Evolutionary conservation across 1,140 invertebrate species (phyloP).

Genomic region (Antheraea mylitta): DNA sequence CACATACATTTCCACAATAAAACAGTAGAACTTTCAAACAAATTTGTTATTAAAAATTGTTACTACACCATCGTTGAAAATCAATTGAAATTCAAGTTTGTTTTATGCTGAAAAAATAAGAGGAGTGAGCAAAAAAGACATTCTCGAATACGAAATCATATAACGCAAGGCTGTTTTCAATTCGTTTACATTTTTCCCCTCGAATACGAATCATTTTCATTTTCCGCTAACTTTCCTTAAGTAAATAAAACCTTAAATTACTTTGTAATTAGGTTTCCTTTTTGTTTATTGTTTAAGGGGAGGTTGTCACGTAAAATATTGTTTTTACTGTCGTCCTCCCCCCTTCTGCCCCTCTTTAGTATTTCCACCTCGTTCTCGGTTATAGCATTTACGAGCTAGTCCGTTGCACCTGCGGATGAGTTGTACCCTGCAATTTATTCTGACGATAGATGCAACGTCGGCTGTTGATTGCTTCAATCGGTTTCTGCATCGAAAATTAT

Average conservation of each 20-base stretch:
- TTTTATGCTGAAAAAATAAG: too few relatives aligned
- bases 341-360: neutral
- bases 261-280: conserved; percentile 7
- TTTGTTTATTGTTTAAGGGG: neutral
- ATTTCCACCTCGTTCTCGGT: neutral
- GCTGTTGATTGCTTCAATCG: neutral
- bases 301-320: conserved; percentile 21
- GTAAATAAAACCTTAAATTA: conserved; percentile 3
- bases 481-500: neutral
- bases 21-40: too few relatives aligned
- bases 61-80: too few relatives aligned
- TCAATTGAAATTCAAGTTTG: too few relatives aligned
- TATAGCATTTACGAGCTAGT: conserved; percentile 17
- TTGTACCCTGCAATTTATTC: conserved; percentile 9
- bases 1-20: too few relatives aligned
- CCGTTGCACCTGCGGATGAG: conserved; percentile 21
- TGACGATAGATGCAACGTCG: neutral
- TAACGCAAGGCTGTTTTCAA: neutral
- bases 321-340: conserved; percentile 6
- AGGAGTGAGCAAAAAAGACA: too few relatives aligned
- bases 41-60: too few relatives aligned
- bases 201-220: conserved; percentile 10
- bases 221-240: neutral
- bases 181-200: neutral
- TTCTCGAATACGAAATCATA: neutral